Base-by-base conservation (phyloP, 2,113 vertebrate species). In the Phalacrocorax aristotelis region DNA sequence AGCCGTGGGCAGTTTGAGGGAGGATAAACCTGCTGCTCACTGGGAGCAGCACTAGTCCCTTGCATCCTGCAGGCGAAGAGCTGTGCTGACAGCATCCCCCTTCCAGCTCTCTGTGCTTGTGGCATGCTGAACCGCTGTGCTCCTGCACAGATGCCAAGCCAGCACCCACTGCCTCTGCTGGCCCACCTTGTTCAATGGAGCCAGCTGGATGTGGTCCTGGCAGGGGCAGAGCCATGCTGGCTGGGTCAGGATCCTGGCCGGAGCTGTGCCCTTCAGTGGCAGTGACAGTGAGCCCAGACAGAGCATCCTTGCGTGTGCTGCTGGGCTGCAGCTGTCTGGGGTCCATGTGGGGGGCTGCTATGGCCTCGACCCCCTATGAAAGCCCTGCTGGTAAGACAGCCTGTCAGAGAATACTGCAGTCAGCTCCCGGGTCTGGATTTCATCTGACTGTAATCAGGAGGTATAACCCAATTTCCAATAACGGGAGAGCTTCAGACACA, bases 381-480 rank as follows among this genome's bases (percentile, higher is more conserved):
- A 76, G 10, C 40, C 69, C 36, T 16, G 6, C 34, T 68, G 36
- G 44, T 58, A 23, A 74, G 76, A 29, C 0, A 30, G 25, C 44
- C 80, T 76, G 91, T 69, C 1, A 1, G 77, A 91, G 83, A 61
- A 36, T 9, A 10, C 75, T 69, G 70, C 77, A 82, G 77, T 38
- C 16, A 1, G 12, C 36, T 90, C 52, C 36, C 0, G 1, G 76
- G 14, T 71, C 90, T 89, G 90, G 90, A 36, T 91, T 91, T 92
- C 74, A 62, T 93, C 88, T 78, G 88, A 14, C 65, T 87, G 78
- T 80, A 77, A 93, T 96, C 89, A 66, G 93, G 72, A 91, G 89
- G 62, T 87, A 69, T 55, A 97, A 95, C 84, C 87, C 94, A 87
- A 87, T 95, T 94, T 97, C 84, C 93, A 82, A 58, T 87, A 93